phyloP scores from a whole-genome alignment of 2,888 invertebrate species.

The Bimastos eiseni region DNA sequence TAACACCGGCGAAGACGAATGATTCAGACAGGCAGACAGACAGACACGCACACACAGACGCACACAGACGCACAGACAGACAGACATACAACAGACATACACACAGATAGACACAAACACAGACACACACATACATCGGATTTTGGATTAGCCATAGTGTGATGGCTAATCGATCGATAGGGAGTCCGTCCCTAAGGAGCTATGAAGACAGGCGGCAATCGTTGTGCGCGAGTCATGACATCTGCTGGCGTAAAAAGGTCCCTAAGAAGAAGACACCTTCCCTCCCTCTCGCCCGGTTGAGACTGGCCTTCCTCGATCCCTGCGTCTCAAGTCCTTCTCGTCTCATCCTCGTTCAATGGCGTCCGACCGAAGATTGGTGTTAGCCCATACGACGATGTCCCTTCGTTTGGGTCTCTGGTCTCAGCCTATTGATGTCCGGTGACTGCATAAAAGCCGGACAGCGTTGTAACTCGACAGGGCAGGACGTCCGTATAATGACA shows the following conservation, averaged over 20 bases:
- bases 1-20: not conserved
- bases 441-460: not conserved
- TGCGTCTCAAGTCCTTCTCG: not conserved
- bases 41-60: not conserved
- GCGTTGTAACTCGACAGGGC: not conserved
- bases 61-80: too few species aligned
- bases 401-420: not conserved
- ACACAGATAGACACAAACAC: too few species aligned
- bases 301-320: not conserved
- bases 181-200: not conserved
- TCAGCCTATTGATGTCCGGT: not conserved
- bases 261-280: not conserved
- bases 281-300: not conserved
- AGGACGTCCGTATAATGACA: too few species aligned
- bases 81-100: too few species aligned
- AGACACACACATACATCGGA: not conserved
- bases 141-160: not conserved
- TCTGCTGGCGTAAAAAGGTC: not conserved
- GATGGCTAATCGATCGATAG: not conserved
- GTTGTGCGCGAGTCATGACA: not conserved
- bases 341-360: not conserved
- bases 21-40: not conserved
- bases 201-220: not conserved
- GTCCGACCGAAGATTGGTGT: not conserved
- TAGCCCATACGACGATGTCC: constrained; percentile 5